phyloP scores from a whole-genome alignment of 2,888 invertebrate species.

The Carabus problematicus region DNA sequence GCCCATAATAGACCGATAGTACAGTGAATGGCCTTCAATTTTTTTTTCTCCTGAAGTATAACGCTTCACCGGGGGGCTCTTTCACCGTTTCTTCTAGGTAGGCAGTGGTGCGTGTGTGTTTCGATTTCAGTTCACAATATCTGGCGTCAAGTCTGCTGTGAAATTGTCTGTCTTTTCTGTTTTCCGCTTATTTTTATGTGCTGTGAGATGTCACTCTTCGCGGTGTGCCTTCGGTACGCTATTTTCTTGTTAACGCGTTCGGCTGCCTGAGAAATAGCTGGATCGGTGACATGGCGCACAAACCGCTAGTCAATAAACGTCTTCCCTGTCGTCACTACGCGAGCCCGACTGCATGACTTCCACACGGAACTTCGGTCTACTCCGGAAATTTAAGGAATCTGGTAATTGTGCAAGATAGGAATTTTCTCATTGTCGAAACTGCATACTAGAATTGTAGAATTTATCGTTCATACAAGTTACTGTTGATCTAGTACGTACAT shows the following conservation, averaged over 20 bases:
- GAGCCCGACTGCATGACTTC: background rate
- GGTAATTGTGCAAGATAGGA: background rate
- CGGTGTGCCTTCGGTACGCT: slow-evolving; percentile 22
- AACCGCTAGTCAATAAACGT: background rate
- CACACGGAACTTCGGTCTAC: too few relatives aligned
- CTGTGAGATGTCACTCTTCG: background rate
- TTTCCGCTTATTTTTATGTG: slow-evolving; percentile 35
- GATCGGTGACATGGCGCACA: background rate
- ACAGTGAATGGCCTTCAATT: too few relatives aligned
- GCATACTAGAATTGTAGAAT: background rate
- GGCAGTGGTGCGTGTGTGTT: background rate
- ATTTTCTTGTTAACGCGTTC: slow-evolving; percentile 29
- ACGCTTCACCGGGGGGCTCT: too few relatives aligned
- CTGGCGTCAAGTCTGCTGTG: slow-evolving; percentile 34
- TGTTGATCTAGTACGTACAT: too few relatives aligned
- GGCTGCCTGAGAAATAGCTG: background rate
- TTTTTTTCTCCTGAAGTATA: too few relatives aligned
- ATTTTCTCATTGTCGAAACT: slow-evolving; percentile 5
- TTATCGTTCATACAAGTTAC: too few relatives aligned
- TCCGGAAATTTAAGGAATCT: background rate
- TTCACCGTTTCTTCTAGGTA: too few relatives aligned
- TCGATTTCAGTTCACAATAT: slow-evolving; percentile 17
- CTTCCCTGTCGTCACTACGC: background rate
- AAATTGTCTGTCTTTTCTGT: slow-evolving; percentile 41
- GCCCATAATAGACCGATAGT: too few relatives aligned